Percentiles rank a stretch among this genome's conserved stretches.
These are phyloP conservation scores for Cecidostiba fungosa DNA, from an alignment of 2,888 invertebrate genomes.

Conservation along the genomic window DNA sequence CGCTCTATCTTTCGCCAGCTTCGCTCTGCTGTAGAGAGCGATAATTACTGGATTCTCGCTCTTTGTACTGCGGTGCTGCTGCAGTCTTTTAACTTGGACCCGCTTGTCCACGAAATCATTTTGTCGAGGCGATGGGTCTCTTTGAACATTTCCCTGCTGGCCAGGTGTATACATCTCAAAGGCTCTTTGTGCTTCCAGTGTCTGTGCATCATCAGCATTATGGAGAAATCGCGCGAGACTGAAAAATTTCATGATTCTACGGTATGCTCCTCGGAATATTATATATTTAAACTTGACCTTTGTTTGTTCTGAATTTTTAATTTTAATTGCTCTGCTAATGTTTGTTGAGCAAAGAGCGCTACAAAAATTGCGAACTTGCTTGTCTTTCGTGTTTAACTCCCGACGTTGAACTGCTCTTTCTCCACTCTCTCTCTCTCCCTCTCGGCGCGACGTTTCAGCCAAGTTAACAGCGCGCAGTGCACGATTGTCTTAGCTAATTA, in stretches of 20 bases:
- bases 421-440: too few relatives aligned
- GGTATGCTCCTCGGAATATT: neutral
- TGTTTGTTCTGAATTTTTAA: too few relatives aligned
- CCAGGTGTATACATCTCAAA: neutral
- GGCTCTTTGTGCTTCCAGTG: neutral
- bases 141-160: neutral
- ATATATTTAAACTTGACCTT: neutral
- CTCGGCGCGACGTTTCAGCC: neutral
- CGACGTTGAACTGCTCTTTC: neutral
- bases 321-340: neutral
- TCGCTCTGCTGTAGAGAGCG: neutral
- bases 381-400: neutral
- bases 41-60: neutral
- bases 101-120: neutral
- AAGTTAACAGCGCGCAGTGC: neutral
- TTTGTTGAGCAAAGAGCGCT: neutral
- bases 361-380: neutral
- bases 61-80: neutral
- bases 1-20: neutral
- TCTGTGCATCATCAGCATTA: too few relatives aligned
- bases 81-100: neutral
- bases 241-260: neutral
- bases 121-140: neutral
- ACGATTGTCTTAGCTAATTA: conserved; percentile 7
- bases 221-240: too few relatives aligned